A percentile compares a stretch with the other conserved stretches of the same genome.
Evolutionary conservation across 1,140 invertebrate species (phyloP).

Genomic region (Aricia agestis): DNA sequence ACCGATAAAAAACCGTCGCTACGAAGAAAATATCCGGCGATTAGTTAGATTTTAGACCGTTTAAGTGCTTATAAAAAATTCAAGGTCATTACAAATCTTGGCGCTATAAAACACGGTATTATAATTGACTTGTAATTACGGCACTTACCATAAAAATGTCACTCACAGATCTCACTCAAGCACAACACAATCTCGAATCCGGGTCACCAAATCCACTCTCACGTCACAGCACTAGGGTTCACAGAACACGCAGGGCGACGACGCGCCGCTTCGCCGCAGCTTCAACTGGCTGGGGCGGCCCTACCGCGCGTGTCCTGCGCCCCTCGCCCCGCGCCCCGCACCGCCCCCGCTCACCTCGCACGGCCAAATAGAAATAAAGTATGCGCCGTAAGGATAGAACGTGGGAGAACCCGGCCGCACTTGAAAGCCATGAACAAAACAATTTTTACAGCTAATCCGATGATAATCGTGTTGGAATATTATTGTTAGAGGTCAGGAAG

Average conservation of each 20-base stretch:
- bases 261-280: conserved; percentile 47
- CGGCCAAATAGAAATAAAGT: conserved; percentile 73
- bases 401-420: conserved; percentile 46
- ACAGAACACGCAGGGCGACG: conserved; percentile 41
- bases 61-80: background rate
- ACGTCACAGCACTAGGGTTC: conserved; percentile 59
- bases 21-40: background rate
- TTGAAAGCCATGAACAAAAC: conserved; percentile 14
- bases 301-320: conserved; percentile 65
- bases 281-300: conserved; percentile 66
- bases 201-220: conserved; percentile 31
- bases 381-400: conserved; percentile 67
- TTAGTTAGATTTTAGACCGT: too few relatives aligned
- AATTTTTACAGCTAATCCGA: too few relatives aligned
- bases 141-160: background rate
- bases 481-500: too few relatives aligned
- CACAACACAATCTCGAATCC: conserved; percentile 33
- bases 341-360: conserved; percentile 52
- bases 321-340: conserved; percentile 37
- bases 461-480: too few relatives aligned
- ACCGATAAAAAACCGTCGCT: background rate
- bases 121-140: too few relatives aligned
- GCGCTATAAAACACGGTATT: too few relatives aligned
- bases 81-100: background rate
- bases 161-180: conserved; percentile 17